Evolutionary conservation across 37 sponge, comb jelly and placozoan species (phyloP), one percentile per base, ranked within the genome.

Genomic region (Halichondria panicea): DNA sequence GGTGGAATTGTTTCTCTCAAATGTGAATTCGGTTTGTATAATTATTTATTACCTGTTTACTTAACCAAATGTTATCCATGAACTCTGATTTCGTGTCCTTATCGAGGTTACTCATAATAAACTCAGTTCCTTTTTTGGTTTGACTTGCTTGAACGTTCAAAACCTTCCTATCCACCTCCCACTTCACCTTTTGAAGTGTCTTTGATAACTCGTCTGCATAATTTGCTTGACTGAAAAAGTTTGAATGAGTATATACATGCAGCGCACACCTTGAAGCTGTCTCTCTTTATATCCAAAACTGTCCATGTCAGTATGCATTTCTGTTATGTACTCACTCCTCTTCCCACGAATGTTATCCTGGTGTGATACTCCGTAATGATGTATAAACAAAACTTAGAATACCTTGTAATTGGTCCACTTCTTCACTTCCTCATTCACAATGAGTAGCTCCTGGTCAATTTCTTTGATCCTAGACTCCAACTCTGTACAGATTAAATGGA

Each of bases 41-140:
- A 36, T 12, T 3, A 0, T 0, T 1, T 12, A 24, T 53, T 46
- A 91, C 87, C 83, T 91, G 75, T 59, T 60, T 70, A 0, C 77
- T 75, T 12, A 91, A 73, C 83, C 87, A 85, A 7, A 22, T 56
- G 70, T 86, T 91, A 38, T 91, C 92, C 35, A 34, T 25, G 39
- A 82, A 7, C 74, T 91, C 82, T 8, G 44, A 65, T 55, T n/a
- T 30, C 21, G 74, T 56, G n/a, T 63, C 65, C 22, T 44, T 31
- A 46, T 91, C 88, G 56, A 87, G 12, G 1, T 44, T 7, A 1
- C 55, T 28, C 32, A 77, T 5, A 42, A 83, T 18, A 22, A 55
- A 68, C 66, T 80, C 32, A n/a, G n/a, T n/a, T n/a, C n/a, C n/a
- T n/a, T n/a, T n/a, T n/a, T n/a, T n/a, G n/a, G n/a, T n/a, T n/a